A percentile compares a stretch with the other conserved stretches of the same genome.
These are phyloP conservation scores for Polydrusus cervinus DNA, from an alignment of 2,888 invertebrate genomes.

Conservation along the genomic window DNA sequence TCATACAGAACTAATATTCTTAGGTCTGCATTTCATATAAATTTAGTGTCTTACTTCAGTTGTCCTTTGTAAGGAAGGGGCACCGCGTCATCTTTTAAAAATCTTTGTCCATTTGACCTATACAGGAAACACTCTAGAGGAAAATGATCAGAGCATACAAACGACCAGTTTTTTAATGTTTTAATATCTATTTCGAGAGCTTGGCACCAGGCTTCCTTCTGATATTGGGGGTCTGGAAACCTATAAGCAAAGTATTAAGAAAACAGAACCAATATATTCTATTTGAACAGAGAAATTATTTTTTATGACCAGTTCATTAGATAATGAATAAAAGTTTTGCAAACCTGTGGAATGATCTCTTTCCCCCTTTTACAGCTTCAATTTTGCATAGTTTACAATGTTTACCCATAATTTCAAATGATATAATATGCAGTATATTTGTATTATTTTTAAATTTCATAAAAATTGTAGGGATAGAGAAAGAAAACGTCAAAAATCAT, in stretches of 20 bases:
- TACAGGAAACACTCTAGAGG: background rate
- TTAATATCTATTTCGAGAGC: background rate
- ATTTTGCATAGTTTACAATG: conserved; percentile 6
- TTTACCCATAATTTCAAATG: background rate
- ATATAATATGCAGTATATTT: too few relatives aligned
- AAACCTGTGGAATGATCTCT: conserved; percentile 6
- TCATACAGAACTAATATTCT: too few relatives aligned
- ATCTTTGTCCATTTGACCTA: conserved; percentile 7
- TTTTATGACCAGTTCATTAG: too few relatives aligned
- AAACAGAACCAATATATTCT: background rate
- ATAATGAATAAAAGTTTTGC: background rate
- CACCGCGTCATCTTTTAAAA: background rate
- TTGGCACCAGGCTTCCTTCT: background rate
- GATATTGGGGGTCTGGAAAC: conserved; percentile 8
- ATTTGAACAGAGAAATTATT: too few relatives aligned
- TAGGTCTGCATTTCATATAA: background rate
- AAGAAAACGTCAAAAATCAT: background rate
- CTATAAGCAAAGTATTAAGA: background rate
- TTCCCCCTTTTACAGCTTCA: background rate
- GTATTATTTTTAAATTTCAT: too few relatives aligned
- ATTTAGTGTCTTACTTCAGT: background rate
- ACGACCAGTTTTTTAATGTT: background rate
- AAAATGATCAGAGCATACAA: conserved; percentile 10
- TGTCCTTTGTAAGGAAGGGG: background rate
- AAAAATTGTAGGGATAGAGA: background rate